Percentiles rank a stretch among this genome's conserved stretches.
Evolutionary conservation across 2,888 invertebrate species (phyloP).

Genomic region (Eristalis arbustorum): DNA sequence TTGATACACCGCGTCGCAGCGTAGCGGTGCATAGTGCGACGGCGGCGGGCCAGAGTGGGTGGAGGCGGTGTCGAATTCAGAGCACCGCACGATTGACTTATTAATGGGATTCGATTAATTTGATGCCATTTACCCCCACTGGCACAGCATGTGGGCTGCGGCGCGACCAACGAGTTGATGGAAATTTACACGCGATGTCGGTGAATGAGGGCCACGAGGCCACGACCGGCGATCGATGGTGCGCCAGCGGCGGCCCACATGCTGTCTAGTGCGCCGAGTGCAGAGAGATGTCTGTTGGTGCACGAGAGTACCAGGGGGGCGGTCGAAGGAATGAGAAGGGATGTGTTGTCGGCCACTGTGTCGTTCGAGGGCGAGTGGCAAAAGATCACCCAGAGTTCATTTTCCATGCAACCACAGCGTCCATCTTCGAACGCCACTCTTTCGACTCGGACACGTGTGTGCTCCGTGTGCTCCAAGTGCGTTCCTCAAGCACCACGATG

Average conservation of each 20-base stretch:
- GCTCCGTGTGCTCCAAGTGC: neutral
- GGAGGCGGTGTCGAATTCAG: neutral
- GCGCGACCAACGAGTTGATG: constrained; percentile 23
- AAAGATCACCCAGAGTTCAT: neutral
- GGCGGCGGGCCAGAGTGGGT: neutral
- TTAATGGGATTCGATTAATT: constrained; percentile 64
- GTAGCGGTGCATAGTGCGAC: no score
- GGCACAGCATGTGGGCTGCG: constrained; percentile 46
- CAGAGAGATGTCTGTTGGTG: constrained; percentile 59
- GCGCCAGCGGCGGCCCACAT: constrained; percentile 47
- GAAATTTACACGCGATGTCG: constrained; percentile 54
- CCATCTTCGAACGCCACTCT: neutral
- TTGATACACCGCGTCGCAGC: neutral
- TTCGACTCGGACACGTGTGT: no score
- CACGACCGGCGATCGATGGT: neutral
- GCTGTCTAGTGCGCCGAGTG: constrained; percentile 50
- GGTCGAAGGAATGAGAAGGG: constrained; percentile 43
- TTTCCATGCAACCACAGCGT: neutral
- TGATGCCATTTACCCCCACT: constrained; percentile 63
- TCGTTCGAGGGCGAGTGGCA: no score
- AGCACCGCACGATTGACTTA: constrained; percentile 34
- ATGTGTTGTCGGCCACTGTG: neutral
- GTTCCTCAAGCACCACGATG: neutral
- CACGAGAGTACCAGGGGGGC: constrained; percentile 45
- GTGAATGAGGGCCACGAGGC: constrained; percentile 22